Conservation (phyloP, 92 coral and sea anemone species). For the Bergia puertoricense region DNA sequence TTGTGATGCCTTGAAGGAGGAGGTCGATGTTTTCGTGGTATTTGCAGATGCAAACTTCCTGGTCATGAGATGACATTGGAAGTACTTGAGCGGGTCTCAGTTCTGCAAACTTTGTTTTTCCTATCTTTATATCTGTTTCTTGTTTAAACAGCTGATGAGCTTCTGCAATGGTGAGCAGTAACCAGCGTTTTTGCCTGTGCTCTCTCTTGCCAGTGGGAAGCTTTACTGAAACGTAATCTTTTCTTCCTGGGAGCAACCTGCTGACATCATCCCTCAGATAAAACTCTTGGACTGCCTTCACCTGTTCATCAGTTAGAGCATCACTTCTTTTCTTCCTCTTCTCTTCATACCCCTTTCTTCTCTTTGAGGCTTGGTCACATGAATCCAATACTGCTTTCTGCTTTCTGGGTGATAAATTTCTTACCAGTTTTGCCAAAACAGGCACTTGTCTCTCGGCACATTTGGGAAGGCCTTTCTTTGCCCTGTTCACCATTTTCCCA, state of each 20-base stretch:
- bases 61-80: constrained; percentile 41
- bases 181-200: constrained; percentile 48
- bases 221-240: constrained; percentile 57
- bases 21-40: constrained; percentile 61
- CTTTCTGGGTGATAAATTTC: constrained; percentile 56
- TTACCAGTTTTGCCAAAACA: constrained; percentile 57
- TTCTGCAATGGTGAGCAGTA: constrained; percentile 46
- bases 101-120: constrained; percentile 54
- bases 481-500: constrained; percentile 54
- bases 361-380: constrained; percentile 53
- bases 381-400: constrained; percentile 46
- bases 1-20: constrained; percentile 52
- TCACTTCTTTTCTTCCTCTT: constrained; percentile 65
- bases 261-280: constrained; percentile 62
- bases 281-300: constrained; percentile 42
- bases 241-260: constrained; percentile 62
- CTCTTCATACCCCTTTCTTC: constrained; percentile 45
- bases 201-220: constrained; percentile 49
- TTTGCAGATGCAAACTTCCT: constrained; percentile 56
- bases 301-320: constrained; percentile 52
- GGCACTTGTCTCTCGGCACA: constrained; percentile 41
- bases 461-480: constrained; percentile 58
- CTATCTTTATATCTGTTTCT: constrained; percentile 48
- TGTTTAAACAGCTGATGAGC: constrained; percentile 46
- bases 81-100: constrained; percentile 57